Base-by-base conservation (phyloP, 2,113 vertebrate species). In the Vulpes lagopus region DNA sequence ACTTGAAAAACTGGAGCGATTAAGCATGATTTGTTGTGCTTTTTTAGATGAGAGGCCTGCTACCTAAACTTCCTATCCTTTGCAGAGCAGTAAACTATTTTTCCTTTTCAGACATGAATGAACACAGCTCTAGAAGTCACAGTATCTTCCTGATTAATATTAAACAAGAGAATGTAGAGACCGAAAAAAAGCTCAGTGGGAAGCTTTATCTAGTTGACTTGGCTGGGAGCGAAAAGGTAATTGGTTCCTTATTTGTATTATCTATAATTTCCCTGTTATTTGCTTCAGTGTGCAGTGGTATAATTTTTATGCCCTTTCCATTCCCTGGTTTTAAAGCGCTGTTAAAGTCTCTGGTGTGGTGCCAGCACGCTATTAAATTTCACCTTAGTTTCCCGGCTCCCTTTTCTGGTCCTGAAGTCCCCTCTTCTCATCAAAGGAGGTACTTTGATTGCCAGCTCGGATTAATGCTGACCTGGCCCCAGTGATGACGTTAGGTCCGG, bases 81-180 rank as follows among this genome's bases (percentile, higher is more conserved):
- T 91, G 88, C 60, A 30, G 80, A 92, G 22, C 89, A 90, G 38
- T 96, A 89, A 98, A 97, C 94, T 96, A 4, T 97, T 94, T 94
- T 95, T 97, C 76, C 85, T 96, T 97, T 98, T n/a, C 98, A 99
- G 99, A 99, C 94, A 99, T 99, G 99, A 99, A 99, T 4, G 99
- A 99, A 94, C 99, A 99, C 99, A 99, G 99, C 98, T 99, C 99
- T 19, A 99, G 99, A 97, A 99, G 99, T 97, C 99, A 99, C 99
- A 99, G 99, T 96, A 99, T 99, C 96, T 99, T 99, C 97, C 98
- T 99, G 95, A 99, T 99, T 96, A 99, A 99, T 95, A 99, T 99
- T 98, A 99, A 99, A 82, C 99, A 99, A 98, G 99, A 99, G 98
- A 99, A 99, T 22, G 98, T 99, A 97, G 99, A 99, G 95, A 99